Base-by-base conservation (phyloP, 2,797 vertebrate genomes). In the Sebastes steindachneri region DNA sequence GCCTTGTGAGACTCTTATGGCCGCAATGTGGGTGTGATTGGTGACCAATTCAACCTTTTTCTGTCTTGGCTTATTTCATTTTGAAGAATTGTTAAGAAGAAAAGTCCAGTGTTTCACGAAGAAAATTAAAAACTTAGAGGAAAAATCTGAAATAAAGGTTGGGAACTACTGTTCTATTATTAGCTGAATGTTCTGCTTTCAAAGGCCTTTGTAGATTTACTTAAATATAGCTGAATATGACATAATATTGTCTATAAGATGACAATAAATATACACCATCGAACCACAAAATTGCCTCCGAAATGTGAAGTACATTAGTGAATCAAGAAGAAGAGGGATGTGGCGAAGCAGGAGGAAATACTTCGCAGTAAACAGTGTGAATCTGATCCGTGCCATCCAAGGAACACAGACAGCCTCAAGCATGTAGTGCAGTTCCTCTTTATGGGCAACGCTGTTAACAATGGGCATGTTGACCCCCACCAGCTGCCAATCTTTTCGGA, bases 401-500 rank as follows among this genome's bases (percentile, higher is more conserved):
- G 54, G 66, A 86, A 71, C 66, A 65, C 33, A 79, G 73, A 59
- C 67, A 37, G 63, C 78, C 68, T 71, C 11, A 2, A 79, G 63
- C 74, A 23, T 62, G 37, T n/a, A 55, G 25, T 12, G 53, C 35
- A 57, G 68, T 57, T 75, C 57, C 53, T 84, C 62, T 87, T 83
- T 65, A 73, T 83, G 76, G 73, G 28, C 55, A 54, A 48, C 10
- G 29, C 64, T 71, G 64, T 75, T 73, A 65, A 79, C 71, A 81
- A 67, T 60, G 53, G 21, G 26, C 58, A 79, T 55, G 72, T 51
- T 62, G 63, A 68, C 75, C 62, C 65, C 75, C 77, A 80, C 31
- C 72, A 80, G 79, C 87, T 87, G 85, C 74, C 74, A 82, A 23
- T 85, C 72, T 75, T 33, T 65, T 80, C 15, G 65, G 66, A 87